Evolutionary conservation across 2,888 invertebrate species (phyloP).

Genomic region (Abscondita cerata): DNA sequence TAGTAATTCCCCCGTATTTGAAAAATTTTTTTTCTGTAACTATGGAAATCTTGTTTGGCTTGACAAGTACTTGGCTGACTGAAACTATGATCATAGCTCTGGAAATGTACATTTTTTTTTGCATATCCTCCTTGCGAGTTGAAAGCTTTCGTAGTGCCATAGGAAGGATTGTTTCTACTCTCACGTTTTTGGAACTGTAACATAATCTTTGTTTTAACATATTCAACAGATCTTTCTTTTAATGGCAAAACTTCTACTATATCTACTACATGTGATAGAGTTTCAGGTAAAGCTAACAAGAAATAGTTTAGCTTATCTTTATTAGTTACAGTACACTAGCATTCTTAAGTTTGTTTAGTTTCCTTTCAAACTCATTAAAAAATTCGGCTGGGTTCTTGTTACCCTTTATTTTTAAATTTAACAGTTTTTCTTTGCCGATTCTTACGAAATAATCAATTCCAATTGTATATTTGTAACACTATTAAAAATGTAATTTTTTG

Average conservation of each 20-base stretch:
- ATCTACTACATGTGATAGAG: slow-evolving; percentile 16
- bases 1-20: too few species aligned
- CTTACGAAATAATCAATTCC: slow-evolving; percentile 26
- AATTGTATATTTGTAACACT: slow-evolving; percentile 7
- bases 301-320: slow-evolving; percentile 36
- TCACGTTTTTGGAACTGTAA: slow-evolving; percentile 31
- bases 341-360: slow-evolving; percentile 23
- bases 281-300: slow-evolving; percentile 31
- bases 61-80: too few species aligned
- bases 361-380: slow-evolving; percentile 34
- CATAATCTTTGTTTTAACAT: slow-evolving; percentile 34
- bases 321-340: slow-evolving; percentile 30
- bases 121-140: too few species aligned
- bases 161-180: too few species aligned
- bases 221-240: slow-evolving; percentile 32
- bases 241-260: slow-evolving; percentile 34
- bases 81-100: too few species aligned
- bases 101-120: too few species aligned
- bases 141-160: too few species aligned
- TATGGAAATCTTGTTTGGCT: too few species aligned
- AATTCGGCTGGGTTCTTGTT: slow-evolving; percentile 30
- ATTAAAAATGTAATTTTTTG: slow-evolving; percentile 20
- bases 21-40: too few species aligned
- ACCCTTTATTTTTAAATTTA: neutral
- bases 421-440: too few species aligned